Percentiles rank a stretch among this genome's conserved stretches.
Evolutionary conservation across 2,113 vertebrate genomes (phyloP).

Genomic region (Leiothrix lutea): DNA sequence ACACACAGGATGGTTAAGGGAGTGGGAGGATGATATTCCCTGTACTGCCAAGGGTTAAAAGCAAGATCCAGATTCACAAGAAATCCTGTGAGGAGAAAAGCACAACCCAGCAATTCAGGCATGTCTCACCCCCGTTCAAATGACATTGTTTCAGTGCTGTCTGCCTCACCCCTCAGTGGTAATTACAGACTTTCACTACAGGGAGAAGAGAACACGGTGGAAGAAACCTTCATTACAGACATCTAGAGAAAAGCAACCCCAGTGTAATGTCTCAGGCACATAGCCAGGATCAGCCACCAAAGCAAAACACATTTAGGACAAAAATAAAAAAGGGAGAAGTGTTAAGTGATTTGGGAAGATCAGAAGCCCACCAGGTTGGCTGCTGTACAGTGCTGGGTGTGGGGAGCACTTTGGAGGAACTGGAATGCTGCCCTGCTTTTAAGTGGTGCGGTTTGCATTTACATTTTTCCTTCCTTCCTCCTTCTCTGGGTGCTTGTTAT

Average conservation of each 20-base stretch:
- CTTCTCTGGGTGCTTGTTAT: neutral
- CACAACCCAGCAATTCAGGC: conserved; percentile 74
- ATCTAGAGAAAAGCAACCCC: conserved; percentile 59
- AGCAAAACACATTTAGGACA: conserved; percentile 31
- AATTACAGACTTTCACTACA: conserved; percentile 78
- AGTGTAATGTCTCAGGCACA: conserved; percentile 50
- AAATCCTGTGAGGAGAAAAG: conserved; percentile 60
- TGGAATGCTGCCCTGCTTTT: neutral
- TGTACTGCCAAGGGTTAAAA: conserved; percentile 59
- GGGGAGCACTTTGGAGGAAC: conserved; percentile 29
- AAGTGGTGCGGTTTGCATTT: neutral
- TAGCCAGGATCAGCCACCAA: conserved; percentile 22
- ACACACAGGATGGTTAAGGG: neutral
- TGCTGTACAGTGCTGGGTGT: neutral
- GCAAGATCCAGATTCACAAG: conserved; percentile 17
- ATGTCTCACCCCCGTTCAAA: conserved; percentile 77
- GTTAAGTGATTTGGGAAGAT: conserved; percentile 53
- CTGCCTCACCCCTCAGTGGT: conserved; percentile 72
- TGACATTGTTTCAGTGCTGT: conserved; percentile 76
- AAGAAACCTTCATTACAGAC: conserved; percentile 76
- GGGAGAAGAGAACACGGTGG: conserved; percentile 45
- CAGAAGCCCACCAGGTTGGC: conserved; percentile 20
- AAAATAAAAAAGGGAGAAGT: conserved; percentile 48
- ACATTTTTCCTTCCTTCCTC: conserved; percentile 21
- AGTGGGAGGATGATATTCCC: neutral